Evolutionary conservation across 2,113 vertebrate species (phyloP).

Genomic region (Pollimyrus isidori): DNA sequence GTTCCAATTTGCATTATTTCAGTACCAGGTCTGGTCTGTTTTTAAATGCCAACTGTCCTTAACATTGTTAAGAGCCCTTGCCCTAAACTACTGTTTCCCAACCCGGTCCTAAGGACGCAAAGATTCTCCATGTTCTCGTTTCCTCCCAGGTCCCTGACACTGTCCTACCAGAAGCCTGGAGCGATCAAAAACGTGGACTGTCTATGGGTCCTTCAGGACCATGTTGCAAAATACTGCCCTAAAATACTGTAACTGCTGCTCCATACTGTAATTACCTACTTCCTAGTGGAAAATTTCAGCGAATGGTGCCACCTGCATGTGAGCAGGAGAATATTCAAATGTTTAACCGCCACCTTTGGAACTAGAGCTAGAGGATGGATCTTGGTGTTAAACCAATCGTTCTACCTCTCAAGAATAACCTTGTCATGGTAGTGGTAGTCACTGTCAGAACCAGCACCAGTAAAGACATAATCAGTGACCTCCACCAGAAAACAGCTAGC

Average conservation of each 20-base stretch:
- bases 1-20: background rate
- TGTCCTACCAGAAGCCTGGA: background rate
- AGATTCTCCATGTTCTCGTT: background rate
- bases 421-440: background rate
- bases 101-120: background rate
- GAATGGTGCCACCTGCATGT: background rate
- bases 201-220: background rate
- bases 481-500: background rate
- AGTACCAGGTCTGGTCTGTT: background rate
- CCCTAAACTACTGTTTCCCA: background rate
- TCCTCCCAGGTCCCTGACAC: background rate
- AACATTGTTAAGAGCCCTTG: background rate
- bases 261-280: background rate
- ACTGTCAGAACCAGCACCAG: background rate
- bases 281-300: background rate
- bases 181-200: background rate
- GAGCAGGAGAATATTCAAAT: background rate
- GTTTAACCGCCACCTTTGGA: background rate
- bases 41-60: background rate
- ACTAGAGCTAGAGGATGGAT: background rate
- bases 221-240: background rate
- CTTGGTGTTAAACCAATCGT: background rate
- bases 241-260: background rate
- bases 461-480: background rate
- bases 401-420: background rate